These are phyloP conservation scores for Eupithecia centaureata DNA, from an alignment of 2,888 invertebrate genomes.

Conservation along the genomic window DNA sequence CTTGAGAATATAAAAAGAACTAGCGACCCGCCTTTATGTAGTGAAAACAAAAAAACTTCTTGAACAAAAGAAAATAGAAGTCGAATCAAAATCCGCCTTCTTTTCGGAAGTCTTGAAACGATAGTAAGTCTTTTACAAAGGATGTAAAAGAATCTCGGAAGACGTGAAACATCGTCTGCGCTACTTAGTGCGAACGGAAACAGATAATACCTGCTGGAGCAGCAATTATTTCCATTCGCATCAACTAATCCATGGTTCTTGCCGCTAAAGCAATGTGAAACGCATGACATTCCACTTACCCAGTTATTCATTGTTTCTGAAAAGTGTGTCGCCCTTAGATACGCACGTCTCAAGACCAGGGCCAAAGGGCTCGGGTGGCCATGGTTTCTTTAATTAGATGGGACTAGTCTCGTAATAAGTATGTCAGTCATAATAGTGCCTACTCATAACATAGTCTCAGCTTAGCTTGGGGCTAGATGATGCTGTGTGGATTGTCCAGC, in stretches of 20 bases:
- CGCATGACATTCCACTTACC: constrained; percentile 24
- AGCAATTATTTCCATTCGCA: constrained; percentile 3
- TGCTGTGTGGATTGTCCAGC: no score
- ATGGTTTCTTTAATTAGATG: constrained; percentile 9
- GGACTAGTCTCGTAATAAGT: neutral
- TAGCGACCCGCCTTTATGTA: no score
- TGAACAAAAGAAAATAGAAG: no score
- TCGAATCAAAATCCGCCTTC: no score
- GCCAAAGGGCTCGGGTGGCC: constrained; percentile 27
- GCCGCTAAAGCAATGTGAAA: constrained; percentile 15
- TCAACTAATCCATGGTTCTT: constrained; percentile 1
- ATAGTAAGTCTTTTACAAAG: no score
- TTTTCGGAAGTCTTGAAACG: no score
- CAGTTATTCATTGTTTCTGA: constrained; percentile 46
- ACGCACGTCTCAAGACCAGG: constrained; percentile 25
- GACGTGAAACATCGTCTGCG: neutral
- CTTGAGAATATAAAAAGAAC: no score
- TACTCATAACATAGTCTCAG: no score
- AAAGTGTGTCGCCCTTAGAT: constrained; percentile 32
- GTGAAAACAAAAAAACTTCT: no score
- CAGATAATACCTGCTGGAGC: neutral
- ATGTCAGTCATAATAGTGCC: no score
- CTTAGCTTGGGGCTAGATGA: no score
- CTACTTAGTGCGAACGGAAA: neutral
- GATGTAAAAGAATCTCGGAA: neutral